phyloP scores from a whole-genome alignment of 2,888 invertebrate species.

The Dichetophora obliterata region DNA sequence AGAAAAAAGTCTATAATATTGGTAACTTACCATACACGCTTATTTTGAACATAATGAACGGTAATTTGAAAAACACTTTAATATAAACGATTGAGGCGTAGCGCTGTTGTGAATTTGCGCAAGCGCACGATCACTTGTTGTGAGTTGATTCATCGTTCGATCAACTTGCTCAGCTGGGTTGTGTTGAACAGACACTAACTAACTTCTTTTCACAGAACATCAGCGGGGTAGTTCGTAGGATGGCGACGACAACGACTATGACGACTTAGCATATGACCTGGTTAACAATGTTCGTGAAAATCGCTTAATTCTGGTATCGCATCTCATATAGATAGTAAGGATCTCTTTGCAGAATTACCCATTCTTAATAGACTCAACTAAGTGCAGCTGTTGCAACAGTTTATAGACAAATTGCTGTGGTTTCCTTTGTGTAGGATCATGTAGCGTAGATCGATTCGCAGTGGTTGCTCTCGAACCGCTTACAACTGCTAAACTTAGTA shows the following conservation, averaged over 20 bases:
- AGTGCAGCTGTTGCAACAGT: conserved; percentile 7
- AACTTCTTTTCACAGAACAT: too few species aligned
- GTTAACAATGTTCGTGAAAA: conserved; percentile 27
- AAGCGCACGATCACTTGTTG: not conserved
- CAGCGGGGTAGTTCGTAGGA: too few species aligned
- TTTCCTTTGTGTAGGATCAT: not conserved
- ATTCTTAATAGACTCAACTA: not conserved
- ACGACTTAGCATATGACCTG: conserved; percentile 18
- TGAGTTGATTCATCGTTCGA: not conserved
- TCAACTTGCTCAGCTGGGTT: too few species aligned
- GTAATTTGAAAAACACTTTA: conserved; percentile 67
- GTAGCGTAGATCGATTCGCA: not conserved
- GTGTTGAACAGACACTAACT: too few species aligned
- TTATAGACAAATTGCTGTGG: conserved; percentile 34
- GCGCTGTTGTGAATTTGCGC: conserved; percentile 2
- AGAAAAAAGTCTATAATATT: conserved; percentile 1
- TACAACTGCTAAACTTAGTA: conserved; percentile 21
- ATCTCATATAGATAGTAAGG: conserved; percentile 10
- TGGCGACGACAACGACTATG: too few species aligned
- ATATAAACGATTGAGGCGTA: conserved; percentile 54
- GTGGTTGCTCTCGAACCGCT: not conserved
- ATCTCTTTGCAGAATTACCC: not conserved
- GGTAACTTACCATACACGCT: conserved; percentile 47
- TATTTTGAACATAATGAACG: conserved; percentile 59
- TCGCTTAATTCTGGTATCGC: conserved; percentile 19